Evolutionary conservation across 2,797 vertebrate species (phyloP), one percentile per base, ranked within the genome.

Genomic region (Esox masquinongy): DNA sequence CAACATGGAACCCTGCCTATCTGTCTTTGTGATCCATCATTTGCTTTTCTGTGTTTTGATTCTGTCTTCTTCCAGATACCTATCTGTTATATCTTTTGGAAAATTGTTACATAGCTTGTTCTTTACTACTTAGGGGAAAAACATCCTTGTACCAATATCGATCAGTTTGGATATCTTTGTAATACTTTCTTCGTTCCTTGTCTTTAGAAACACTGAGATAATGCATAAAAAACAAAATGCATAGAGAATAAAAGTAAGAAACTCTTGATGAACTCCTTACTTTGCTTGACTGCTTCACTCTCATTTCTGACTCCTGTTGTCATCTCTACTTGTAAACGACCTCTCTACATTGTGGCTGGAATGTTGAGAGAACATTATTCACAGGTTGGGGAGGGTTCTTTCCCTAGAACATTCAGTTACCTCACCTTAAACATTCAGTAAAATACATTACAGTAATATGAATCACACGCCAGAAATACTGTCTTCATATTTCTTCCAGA

Each of bases 191-290:
- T 85, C 88, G 86, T 90, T 93, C 91, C 84, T 89, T 91, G 91
- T 95, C 91, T 94, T 92, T 93, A 90, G 87, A 91, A 94, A 89
- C 92, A 93, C 94, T 93, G 88, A 93, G 69, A 88, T 22, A n/a
- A 24, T 59, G 6, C 8, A 1, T n/a, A 90, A 86, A 78, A 83
- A 85, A 78, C 84, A 91, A 89, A 86, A 53, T 56, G 7, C n/a
- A 59, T 80, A 50, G 77, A 83, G 86, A 83, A 94, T 93, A 93
- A 93, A 94, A 90, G 79, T 79, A 87, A 94, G 89, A 95, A 95
- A 90, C 83, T 91, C 91, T 92, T 90, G 79, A 94, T 92, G 80
- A 94, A 93, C 89, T 87, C 79, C 75, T 94, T 83, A 87, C 84
- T 84, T 89, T 87, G 84, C 93, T 90, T 84, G 87, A 59, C 85